Conservation (phyloP, 1,140 invertebrate genomes). For the Halesus radiatus region DNA sequence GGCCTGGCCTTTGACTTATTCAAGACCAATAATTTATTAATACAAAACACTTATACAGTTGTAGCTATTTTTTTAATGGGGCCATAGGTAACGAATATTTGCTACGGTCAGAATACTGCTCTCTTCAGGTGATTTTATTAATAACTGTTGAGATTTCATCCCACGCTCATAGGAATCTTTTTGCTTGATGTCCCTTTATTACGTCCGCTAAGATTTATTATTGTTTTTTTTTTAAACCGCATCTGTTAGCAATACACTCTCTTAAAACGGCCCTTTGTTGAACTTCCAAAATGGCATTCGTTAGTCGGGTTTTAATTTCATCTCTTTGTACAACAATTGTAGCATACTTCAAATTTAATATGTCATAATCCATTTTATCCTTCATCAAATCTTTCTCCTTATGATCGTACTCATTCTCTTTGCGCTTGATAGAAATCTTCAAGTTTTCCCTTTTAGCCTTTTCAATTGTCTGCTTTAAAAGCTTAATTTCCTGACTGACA, state of each 20-base stretch:
- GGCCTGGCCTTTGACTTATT: too few species aligned
- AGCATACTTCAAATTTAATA: constrained; percentile 19
- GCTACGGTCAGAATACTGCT: too few species aligned
- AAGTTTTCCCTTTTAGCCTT: too few species aligned
- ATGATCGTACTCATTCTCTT: constrained; percentile 76
- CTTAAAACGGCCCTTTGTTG: constrained; percentile 83
- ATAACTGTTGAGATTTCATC: too few species aligned
- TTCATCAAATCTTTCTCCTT: neutral
- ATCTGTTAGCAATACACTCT: constrained; percentile 61
- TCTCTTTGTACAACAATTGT: constrained; percentile 82
- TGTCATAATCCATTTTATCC: neutral
- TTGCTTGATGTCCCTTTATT: too few species aligned
- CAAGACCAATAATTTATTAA: too few species aligned
- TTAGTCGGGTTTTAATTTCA: constrained; percentile 83
- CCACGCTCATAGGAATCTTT: too few species aligned
- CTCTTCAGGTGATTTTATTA: too few species aligned
- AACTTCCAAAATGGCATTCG: constrained; percentile 85
- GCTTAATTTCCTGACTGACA: constrained; percentile 76
- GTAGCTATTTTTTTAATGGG: too few species aligned
- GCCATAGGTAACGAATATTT: too few species aligned
- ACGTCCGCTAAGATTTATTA: too few species aligned
- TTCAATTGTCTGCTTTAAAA: constrained; percentile 77
- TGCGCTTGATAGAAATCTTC: constrained; percentile 75
- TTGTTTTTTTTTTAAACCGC: neutral
- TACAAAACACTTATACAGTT: too few species aligned